These are phyloP conservation scores for Torymus aiolomorphi DNA, from an alignment of 2,888 invertebrate genomes.

Conservation along the genomic window DNA sequence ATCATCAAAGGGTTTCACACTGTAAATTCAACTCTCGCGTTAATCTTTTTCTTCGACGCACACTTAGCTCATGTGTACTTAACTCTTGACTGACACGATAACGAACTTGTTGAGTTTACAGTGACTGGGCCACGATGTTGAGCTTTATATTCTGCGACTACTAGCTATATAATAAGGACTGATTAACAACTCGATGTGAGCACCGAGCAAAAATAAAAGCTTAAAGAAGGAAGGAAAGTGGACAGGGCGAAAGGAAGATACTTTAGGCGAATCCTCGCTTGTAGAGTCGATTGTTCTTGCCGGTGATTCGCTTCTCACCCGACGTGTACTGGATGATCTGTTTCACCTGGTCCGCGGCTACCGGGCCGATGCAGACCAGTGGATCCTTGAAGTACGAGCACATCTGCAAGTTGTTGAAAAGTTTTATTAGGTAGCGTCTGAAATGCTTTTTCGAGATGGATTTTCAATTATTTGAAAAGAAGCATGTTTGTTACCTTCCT, in stretches of 20 bases:
- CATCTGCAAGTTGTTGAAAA: conserved; percentile 77
- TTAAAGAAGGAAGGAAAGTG: neutral
- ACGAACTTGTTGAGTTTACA: no score
- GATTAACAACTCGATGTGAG: conserved; percentile 52
- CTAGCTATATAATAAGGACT: conserved; percentile 48
- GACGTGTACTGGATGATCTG: conserved; percentile 85
- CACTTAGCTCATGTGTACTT: no score
- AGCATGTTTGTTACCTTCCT: conserved; percentile 80
- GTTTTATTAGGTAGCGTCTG: no score
- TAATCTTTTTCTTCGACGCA: no score
- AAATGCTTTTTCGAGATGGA: no score
- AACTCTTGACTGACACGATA: no score
- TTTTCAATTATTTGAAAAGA: no score
- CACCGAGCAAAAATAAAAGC: conserved; percentile 7
- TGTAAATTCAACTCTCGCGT: no score
- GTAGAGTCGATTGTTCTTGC: conserved; percentile 72
- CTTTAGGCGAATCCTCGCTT: conserved; percentile 63
- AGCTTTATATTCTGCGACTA: neutral
- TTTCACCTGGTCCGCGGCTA: conserved; percentile 86
- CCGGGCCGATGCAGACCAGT: conserved; percentile 90
- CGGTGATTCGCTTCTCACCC: conserved; percentile 87
- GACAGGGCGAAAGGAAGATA: neutral
- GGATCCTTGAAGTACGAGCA: conserved; percentile 96
- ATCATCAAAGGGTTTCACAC: no score
- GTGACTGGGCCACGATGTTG: no score